These are phyloP conservation scores for Pipa parva DNA, from an alignment of 2,113 vertebrate species.

Conservation along the genomic window DNA sequence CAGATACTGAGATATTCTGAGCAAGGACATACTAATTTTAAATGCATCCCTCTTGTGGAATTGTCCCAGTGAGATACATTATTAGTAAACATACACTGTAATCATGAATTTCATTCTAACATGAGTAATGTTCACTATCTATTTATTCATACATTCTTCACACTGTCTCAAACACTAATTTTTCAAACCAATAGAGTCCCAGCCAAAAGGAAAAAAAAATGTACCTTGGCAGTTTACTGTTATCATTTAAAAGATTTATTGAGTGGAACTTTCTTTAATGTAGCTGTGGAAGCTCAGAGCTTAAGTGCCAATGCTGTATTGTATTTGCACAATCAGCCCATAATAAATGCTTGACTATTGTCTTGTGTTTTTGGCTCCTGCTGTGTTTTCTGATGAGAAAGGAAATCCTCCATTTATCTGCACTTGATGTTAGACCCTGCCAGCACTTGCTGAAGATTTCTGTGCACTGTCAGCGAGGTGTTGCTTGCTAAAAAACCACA, in stretches of 20 bases:
- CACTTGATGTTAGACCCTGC: conserved; percentile 25
- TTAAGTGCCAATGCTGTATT: conserved; percentile 38
- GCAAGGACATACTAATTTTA: conserved; percentile 2
- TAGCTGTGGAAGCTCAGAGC: conserved; percentile 35
- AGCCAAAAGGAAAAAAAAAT: too few species aligned
- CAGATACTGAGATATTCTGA: not conserved
- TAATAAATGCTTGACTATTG: conserved; percentile 42
- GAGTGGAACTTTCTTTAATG: conserved; percentile 43
- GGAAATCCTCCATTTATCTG: conserved; percentile 40
- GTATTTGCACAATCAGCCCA: conserved; percentile 41
- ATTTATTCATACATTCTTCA: conserved; percentile 33
- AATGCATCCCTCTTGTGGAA: not conserved
- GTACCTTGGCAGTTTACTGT: conserved; percentile 33
- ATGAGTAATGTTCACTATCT: conserved; percentile 25
- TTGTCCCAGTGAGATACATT: not conserved
- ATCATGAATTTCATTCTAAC: conserved; percentile 26
- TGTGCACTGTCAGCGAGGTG: conserved; percentile 22
- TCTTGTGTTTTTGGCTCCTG: conserved; percentile 38
- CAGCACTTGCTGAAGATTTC: conserved; percentile 12
- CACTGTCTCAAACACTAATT: conserved; percentile 25
- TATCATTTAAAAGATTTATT: conserved; percentile 42
- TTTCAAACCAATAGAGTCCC: conserved; percentile 26
- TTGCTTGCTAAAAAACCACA: not conserved
- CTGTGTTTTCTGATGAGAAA: conserved; percentile 42
- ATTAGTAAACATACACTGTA: conserved; percentile 12